phyloP scores from a whole-genome alignment of 2,113 vertebrate genomes.

The Daubentonia madagascariensis region DNA sequence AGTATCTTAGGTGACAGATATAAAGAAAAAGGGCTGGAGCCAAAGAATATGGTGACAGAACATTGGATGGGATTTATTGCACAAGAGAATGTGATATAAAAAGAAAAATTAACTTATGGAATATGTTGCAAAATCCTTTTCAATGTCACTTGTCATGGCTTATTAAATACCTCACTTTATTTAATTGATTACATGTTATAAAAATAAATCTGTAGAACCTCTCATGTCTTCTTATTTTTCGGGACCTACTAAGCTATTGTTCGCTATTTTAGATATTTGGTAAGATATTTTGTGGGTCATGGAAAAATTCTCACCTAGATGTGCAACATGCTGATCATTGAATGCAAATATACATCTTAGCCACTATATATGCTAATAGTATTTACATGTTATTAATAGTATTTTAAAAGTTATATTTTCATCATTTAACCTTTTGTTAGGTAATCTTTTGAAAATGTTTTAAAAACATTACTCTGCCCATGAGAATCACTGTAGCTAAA shows the following conservation, averaged over 20 bases:
- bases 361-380: not conserved
- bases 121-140: not conserved
- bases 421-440: not conserved
- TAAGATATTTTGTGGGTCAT: not conserved
- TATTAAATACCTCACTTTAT: not conserved
- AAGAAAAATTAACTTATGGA: not conserved
- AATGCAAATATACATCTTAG: not conserved
- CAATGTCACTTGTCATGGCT: not conserved
- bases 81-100: not conserved
- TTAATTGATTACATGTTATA: not conserved
- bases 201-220: not conserved
- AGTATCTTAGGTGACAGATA: not conserved
- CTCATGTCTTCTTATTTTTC: not conserved
- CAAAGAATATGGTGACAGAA: not conserved
- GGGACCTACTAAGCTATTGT: not conserved
- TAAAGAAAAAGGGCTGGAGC: not conserved
- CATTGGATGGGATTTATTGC: not conserved
- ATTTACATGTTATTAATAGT: not conserved
- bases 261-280: not conserved
- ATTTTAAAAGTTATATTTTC: not conserved
- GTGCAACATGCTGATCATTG: not conserved
- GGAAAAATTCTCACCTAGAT: not conserved
- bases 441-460: not conserved
- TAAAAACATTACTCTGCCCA: not conserved
- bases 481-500: not conserved